Percentiles rank a stretch among this genome's conserved stretches.
phyloP scores from a whole-genome alignment of 2,797 vertebrate species.

The Ctenosaura bakeri region DNA sequence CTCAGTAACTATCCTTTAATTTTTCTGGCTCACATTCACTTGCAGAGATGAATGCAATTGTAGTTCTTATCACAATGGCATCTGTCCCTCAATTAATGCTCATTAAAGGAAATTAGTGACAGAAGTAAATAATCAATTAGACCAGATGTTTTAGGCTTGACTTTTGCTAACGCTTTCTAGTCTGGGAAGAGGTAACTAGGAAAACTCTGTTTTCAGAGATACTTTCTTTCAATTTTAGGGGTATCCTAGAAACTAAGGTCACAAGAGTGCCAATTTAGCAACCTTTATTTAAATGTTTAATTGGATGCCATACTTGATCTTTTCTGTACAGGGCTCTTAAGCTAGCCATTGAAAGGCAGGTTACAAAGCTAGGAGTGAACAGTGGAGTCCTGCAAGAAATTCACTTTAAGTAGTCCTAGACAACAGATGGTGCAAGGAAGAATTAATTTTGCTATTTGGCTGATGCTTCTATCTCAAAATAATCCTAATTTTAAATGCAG shows the following conservation, averaged over 20 bases:
- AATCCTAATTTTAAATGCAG: too few relatives aligned
- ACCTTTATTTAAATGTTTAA: conserved; percentile 63
- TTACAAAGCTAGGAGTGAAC: conserved; percentile 32
- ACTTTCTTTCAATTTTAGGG: conserved; percentile 37
- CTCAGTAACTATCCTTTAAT: rapidly evolving
- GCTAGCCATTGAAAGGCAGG: not conserved
- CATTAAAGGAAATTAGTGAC: not conserved
- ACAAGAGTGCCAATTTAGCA: conserved; percentile 21
- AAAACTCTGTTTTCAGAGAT: not conserved
- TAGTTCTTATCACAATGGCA: conserved; percentile 23
- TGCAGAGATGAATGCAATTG: rapidly evolving
- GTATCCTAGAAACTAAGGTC: conserved; percentile 60
- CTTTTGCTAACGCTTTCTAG: conserved; percentile 48
- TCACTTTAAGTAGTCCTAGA: not conserved
- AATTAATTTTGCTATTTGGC: too few relatives aligned
- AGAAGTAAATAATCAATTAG: conserved; percentile 60
- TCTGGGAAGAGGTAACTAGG: conserved; percentile 60
- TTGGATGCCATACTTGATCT: conserved; percentile 45
- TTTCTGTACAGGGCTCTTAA: conserved; percentile 45
- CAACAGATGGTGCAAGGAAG: too few relatives aligned
- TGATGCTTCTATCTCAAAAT: too few relatives aligned
- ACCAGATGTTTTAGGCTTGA: conserved; percentile 40
- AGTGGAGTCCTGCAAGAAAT: not conserved
- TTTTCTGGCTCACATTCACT: not conserved
- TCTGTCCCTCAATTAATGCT: not conserved